Percentiles rank a stretch among this genome's conserved stretches.
Evolutionary conservation across 2,797 vertebrate genomes (phyloP).

Genomic region (Onychomys torridus): DNA sequence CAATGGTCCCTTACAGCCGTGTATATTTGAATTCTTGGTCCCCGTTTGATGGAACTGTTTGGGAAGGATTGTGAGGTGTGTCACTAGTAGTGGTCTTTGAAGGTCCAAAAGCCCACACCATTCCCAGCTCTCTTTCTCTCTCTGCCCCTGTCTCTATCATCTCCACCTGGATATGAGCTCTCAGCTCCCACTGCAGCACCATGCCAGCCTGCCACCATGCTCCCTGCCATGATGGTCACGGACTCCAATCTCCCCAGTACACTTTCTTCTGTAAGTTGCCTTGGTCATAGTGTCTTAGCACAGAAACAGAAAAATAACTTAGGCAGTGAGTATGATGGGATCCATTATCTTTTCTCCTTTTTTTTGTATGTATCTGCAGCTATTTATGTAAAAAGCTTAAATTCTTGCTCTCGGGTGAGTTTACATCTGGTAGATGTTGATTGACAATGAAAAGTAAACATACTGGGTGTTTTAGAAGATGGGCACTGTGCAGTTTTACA

Average conservation of each 20-base stretch:
- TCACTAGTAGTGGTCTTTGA: background rate
- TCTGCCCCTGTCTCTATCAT: background rate
- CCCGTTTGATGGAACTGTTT: background rate
- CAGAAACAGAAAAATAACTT: too few species aligned
- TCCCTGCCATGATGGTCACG: background rate
- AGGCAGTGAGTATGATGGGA: background rate
- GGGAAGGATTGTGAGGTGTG: background rate
- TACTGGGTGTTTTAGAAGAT: background rate
- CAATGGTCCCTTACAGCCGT: background rate
- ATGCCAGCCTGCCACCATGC: background rate
- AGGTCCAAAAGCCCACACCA: background rate
- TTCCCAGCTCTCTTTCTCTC: background rate
- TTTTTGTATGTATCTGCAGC: background rate
- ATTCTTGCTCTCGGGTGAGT: background rate
- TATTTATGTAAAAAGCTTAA: background rate
- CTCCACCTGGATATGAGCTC: background rate
- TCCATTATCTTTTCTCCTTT: background rate
- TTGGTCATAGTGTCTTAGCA: background rate
- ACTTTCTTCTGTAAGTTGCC: background rate
- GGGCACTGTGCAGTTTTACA: background rate
- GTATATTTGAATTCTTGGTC: too few species aligned
- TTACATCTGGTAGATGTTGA: background rate
- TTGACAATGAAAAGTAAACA: background rate
- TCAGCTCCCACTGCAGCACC: background rate
- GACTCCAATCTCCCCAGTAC: background rate